Conservation (phyloP, 92 coral and sea anemone genomes). For the Epizoanthus stellaris region DNA sequence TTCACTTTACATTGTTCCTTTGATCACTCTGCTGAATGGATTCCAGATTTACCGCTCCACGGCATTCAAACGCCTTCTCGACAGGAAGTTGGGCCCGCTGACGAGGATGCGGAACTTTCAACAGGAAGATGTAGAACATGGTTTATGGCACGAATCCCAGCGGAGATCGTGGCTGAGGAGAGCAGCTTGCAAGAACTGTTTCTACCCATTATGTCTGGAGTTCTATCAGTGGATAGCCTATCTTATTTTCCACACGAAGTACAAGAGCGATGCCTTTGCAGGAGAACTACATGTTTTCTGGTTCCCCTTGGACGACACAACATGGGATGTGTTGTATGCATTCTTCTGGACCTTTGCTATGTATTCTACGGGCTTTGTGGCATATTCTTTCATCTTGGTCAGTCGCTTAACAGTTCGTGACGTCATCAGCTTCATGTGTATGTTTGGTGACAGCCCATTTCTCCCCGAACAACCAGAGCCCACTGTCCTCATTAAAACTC, state of each 20-base stretch:
- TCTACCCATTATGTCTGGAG: slow-evolving; percentile 82
- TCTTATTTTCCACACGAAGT: slow-evolving; percentile 58
- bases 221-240: slow-evolving; percentile 89
- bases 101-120: slow-evolving; percentile 50
- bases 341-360: slow-evolving; percentile 85
- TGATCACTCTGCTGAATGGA: slow-evolving; percentile 78
- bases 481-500: slow-evolving; percentile 41
- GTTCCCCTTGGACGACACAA: slow-evolving; percentile 35
- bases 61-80: slow-evolving; percentile 69
- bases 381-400: slow-evolving; percentile 83
- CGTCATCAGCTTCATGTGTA: slow-evolving; percentile 82
- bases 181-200: slow-evolving; percentile 79
- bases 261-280: slow-evolving; percentile 65
- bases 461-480: slow-evolving; percentile 50
- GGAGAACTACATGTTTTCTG: slow-evolving; percentile 53
- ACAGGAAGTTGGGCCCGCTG: slow-evolving; percentile 62
- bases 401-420: slow-evolving; percentile 83
- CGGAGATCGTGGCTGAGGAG: slow-evolving; percentile 74
- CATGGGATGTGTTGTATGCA: slow-evolving; percentile 77
- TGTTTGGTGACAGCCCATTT: slow-evolving; percentile 87
- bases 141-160: slow-evolving; percentile 76
- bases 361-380: slow-evolving; percentile 83
- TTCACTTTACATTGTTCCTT: slow-evolving; percentile 88
- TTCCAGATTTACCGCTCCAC: slow-evolving; percentile 70
- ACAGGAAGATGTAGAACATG: slow-evolving; percentile 51